A percentile compares a stretch with the other conserved stretches of the same genome.
phyloP scores from a whole-genome alignment of 2,113 vertebrate genomes.

The Chionodraco myersi region DNA sequence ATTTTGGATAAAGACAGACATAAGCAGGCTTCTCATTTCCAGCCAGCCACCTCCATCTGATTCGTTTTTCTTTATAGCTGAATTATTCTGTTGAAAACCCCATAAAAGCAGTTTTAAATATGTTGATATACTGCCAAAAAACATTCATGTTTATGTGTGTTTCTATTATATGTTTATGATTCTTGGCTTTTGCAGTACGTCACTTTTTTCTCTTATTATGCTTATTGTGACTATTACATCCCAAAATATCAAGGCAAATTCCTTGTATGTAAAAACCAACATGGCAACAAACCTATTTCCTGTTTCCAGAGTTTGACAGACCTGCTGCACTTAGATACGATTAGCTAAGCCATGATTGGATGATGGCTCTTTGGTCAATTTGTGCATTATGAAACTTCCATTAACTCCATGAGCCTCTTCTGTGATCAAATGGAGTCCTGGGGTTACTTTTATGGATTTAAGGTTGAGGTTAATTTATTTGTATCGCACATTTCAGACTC shows the following conservation, averaged over 20 bases:
- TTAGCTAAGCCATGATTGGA: slow-evolving; percentile 24
- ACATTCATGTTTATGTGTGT: not conserved
- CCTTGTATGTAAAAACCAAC: not conserved
- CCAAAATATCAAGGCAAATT: not conserved
- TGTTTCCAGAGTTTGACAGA: slow-evolving; percentile 2
- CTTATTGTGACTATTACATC: not conserved
- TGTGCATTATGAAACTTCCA: not conserved
- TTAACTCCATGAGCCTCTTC: not conserved
- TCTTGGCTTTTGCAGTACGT: not conserved
- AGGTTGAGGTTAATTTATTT: too few species aligned
- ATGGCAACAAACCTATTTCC: too few species aligned
- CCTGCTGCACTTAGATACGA: not conserved
- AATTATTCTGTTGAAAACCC: not conserved
- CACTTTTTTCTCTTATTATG: not conserved
- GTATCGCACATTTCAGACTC: too few species aligned
- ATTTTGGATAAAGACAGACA: not conserved
- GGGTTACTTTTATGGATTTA: not conserved
- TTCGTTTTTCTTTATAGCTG: not conserved
- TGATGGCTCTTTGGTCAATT: slow-evolving; percentile 1
- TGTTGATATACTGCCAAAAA: too few species aligned
- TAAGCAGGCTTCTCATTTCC: not conserved
- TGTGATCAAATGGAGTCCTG: not conserved
- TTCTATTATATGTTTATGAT: not conserved
- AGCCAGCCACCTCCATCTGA: not conserved
- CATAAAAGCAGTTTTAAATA: not conserved